Evolutionary conservation across 2,888 invertebrate genomes (phyloP).

Genomic region (Macaria notata): DNA sequence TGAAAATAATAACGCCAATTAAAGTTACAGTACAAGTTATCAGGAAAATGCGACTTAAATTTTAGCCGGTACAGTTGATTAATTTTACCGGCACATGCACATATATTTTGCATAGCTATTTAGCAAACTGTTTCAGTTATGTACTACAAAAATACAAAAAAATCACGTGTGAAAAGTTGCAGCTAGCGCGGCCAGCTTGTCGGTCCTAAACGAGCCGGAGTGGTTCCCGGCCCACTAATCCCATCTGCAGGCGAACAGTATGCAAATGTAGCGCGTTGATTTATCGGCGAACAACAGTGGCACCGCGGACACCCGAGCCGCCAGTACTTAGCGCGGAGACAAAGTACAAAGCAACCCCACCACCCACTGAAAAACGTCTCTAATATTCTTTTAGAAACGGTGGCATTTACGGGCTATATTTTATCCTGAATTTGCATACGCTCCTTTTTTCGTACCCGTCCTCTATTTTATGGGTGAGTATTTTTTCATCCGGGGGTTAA

Average conservation of each 20-base stretch:
- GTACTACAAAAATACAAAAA: too few relatives aligned
- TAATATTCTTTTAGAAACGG: conserved; percentile 84
- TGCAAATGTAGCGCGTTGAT: conserved; percentile 54
- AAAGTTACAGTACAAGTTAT: too few relatives aligned
- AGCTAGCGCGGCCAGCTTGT: background rate
- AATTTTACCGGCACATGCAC: too few relatives aligned
- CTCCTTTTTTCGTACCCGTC: conserved; percentile 82
- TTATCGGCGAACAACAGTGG: conserved; percentile 75
- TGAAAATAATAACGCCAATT: too few relatives aligned
- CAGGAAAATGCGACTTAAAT: too few relatives aligned
- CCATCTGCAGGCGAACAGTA: conserved; percentile 21
- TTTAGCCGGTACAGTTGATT: too few relatives aligned
- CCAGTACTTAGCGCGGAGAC: conserved; percentile 80
- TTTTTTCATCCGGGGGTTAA: conserved; percentile 82
- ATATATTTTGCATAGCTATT: too few relatives aligned
- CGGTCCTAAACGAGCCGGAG: too few relatives aligned
- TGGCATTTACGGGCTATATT: conserved; percentile 84
- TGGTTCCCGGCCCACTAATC: conserved; percentile 9
- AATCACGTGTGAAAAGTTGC: background rate
- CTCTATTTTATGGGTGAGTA: conserved; percentile 82
- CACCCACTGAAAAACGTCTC: conserved; percentile 83
- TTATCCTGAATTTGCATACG: conserved; percentile 84
- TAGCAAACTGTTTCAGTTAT: too few relatives aligned
- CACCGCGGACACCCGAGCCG: conserved; percentile 73
- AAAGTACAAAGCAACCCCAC: conserved; percentile 80